Evolutionary conservation across 2,113 vertebrate species (phyloP).

Genomic region (Pandion haliaetus): DNA sequence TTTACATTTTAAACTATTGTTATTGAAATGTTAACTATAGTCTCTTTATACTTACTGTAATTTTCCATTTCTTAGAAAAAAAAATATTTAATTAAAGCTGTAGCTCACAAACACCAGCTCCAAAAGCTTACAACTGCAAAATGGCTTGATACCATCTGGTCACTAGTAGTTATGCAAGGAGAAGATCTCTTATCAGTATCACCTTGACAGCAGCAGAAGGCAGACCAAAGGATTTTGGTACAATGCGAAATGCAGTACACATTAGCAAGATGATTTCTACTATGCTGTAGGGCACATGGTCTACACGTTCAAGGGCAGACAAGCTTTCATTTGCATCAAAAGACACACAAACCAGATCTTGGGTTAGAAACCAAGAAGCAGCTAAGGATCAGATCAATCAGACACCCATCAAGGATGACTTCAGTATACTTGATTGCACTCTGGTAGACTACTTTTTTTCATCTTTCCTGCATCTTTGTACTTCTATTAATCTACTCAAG

Average conservation of each 20-base stretch:
- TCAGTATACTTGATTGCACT: background rate
- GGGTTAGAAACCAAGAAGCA: background rate
- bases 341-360: background rate
- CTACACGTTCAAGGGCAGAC: background rate
- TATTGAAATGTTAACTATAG: background rate
- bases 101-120: background rate
- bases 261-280: background rate
- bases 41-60: background rate
- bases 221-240: background rate
- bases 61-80: background rate
- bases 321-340: background rate
- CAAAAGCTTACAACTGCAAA: background rate
- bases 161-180: background rate
- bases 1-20: background rate
- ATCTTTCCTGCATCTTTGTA: background rate
- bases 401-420: background rate
- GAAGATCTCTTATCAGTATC: background rate
- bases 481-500: background rate
- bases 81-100: background rate
- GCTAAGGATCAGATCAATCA: background rate
- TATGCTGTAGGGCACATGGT: rapidly evolving
- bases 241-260: background rate
- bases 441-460: background rate
- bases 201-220: background rate
- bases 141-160: background rate